Evolutionary conservation across 2,888 invertebrate genomes (phyloP).

Genomic region (Volucella zonaria): DNA sequence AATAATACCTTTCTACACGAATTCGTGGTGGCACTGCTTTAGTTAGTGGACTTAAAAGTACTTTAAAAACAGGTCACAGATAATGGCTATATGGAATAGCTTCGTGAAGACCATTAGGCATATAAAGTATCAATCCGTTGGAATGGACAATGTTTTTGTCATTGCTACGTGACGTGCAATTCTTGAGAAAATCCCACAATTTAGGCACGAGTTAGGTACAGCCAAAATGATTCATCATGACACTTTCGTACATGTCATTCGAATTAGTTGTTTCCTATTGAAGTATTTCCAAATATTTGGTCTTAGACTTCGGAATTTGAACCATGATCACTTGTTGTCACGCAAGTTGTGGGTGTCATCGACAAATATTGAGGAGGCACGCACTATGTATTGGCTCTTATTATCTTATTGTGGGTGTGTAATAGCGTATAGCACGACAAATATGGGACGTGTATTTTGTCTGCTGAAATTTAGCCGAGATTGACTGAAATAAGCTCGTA

Average conservation of each 20-base stretch:
- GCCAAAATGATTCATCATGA: conserved; percentile 1
- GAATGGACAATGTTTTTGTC: neutral
- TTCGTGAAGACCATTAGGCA: neutral
- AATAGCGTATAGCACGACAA: no score
- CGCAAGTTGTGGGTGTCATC: neutral
- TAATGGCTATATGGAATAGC: neutral
- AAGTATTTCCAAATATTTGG: neutral
- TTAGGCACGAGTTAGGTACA: neutral
- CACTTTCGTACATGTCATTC: conserved; percentile 1
- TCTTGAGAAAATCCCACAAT: conserved; percentile 4
- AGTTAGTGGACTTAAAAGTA: neutral
- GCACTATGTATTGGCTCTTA: no score
- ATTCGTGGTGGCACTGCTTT: neutral
- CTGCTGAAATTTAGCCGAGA: no score
- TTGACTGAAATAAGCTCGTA: no score
- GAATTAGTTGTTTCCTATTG: conserved; percentile 13
- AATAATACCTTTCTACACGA: conserved; percentile 2
- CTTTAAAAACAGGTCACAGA: conserved; percentile 4
- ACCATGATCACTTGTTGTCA: neutral
- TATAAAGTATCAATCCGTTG: neutral
- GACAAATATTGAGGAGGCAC: no score
- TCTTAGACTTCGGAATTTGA: neutral
- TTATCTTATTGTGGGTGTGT: no score
- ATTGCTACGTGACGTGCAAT: conserved; percentile 8
- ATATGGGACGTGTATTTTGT: no score